Percentiles rank a stretch among this genome's conserved stretches.
Conservation (phyloP, 2,888 invertebrate species). For the Lathronympha strigana region DNA sequence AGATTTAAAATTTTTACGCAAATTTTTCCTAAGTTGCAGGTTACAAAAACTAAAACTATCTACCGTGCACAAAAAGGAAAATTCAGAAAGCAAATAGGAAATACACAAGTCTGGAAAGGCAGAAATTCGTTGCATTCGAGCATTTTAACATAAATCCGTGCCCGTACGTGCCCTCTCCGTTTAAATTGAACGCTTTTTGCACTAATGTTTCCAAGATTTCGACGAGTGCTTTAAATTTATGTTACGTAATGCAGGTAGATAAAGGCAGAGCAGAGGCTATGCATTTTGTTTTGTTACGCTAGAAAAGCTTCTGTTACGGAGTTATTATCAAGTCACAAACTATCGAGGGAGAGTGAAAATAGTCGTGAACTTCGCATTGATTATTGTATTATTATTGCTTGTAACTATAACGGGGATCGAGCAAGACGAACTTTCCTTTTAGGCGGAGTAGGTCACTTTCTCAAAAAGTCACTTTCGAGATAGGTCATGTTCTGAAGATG, state of each 20-base stretch:
- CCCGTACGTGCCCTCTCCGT: slow-evolving; percentile 24
- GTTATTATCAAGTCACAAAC: not conserved
- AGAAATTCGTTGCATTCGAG: slow-evolving; percentile 20
- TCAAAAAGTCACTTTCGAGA: no score
- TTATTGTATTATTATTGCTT: no score
- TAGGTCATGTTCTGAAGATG: no score
- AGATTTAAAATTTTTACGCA: no score
- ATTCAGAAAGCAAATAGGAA: not conserved
- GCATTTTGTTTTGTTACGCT: slow-evolving; percentile 1
- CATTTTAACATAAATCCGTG: slow-evolving; percentile 32
- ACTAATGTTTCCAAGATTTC: slow-evolving; percentile 20
- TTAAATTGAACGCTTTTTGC: slow-evolving; percentile 28
- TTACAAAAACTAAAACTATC: no score
- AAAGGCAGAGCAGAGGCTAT: not conserved
- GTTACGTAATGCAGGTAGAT: slow-evolving; percentile 5
- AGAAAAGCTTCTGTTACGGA: not conserved
- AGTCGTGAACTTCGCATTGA: no score
- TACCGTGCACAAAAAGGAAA: not conserved
- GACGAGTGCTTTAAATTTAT: slow-evolving; percentile 20
- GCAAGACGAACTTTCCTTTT: no score
- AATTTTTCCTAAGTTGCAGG: no score
- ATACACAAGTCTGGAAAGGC: not conserved
- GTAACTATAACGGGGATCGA: no score
- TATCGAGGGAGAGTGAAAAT: no score
- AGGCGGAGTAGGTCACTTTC: no score